These are phyloP conservation scores for Castor canadensis DNA, from an alignment of 2,113 vertebrate genomes.

Conservation along the genomic window DNA sequence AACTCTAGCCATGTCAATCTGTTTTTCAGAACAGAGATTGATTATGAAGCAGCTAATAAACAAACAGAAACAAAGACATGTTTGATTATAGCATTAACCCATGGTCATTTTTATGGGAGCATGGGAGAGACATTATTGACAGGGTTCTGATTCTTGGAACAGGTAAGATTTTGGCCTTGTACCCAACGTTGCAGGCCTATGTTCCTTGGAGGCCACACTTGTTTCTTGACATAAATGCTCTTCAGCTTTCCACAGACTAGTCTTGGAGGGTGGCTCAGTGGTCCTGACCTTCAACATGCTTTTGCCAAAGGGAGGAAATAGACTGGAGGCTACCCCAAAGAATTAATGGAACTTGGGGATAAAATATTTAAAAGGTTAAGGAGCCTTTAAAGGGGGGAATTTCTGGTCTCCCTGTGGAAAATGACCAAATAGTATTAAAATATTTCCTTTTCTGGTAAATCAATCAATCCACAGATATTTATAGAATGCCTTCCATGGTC, in stretches of 20 bases:
- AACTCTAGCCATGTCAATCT: background rate
- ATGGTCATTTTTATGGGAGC: background rate
- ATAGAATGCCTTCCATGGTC: background rate
- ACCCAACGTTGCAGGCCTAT: background rate
- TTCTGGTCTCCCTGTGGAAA: background rate
- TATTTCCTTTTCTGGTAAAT: constrained; percentile 23
- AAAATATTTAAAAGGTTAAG: constrained; percentile 46
- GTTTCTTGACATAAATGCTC: background rate
- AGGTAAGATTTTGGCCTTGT: background rate
- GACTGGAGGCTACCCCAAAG: background rate
- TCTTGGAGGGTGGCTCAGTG: background rate
- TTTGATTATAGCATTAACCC: background rate
- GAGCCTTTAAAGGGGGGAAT: background rate
- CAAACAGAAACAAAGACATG: background rate
- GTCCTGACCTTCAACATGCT: background rate
- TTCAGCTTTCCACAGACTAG: background rate
- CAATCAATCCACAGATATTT: constrained; percentile 43
- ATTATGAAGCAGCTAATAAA: background rate
- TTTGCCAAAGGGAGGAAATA: background rate
- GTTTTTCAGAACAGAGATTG: background rate
- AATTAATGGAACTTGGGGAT: background rate
- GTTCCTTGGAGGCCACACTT: background rate
- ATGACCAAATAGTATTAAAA: constrained; percentile 14
- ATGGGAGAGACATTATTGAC: background rate
- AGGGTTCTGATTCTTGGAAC: background rate